Conservation (phyloP, 2,113 vertebrate species). For the Apistogramma diplotaenia region DNA sequence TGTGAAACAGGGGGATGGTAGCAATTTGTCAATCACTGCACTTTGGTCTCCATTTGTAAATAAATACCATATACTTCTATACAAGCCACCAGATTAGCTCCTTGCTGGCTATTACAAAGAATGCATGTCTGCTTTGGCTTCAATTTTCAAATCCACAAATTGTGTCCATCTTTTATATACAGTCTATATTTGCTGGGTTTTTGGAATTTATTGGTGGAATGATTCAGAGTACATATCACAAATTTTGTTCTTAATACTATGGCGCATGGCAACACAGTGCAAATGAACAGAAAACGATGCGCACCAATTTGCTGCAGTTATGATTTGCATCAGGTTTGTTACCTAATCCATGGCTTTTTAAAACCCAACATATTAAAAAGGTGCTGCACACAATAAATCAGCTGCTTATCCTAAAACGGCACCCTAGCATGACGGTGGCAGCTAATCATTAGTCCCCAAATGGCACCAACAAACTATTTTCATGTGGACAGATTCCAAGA, state of each 20-base stretch:
- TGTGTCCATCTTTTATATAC: not conserved
- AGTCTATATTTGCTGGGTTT: not conserved
- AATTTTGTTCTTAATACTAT: not conserved
- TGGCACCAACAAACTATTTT: not conserved
- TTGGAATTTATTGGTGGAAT: no score
- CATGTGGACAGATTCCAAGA: not conserved
- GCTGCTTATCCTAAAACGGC: not conserved
- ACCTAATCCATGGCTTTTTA: not conserved
- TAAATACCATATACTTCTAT: not conserved
- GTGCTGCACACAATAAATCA: not conserved
- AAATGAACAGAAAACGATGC: not conserved
- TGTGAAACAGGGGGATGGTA: no score
- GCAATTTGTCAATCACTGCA: no score
- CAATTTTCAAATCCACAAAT: not conserved
- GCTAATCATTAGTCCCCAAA: not conserved
- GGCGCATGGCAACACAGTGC: no score
- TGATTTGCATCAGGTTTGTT: not conserved
- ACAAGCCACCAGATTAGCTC: not conserved
- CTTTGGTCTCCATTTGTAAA: not conserved
- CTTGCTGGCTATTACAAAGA: not conserved
- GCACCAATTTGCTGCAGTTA: no score
- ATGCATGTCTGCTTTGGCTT: not conserved
- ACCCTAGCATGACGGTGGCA: not conserved
- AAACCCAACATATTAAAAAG: not conserved
- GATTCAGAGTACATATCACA: not conserved